Evolutionary conservation across 2,888 invertebrate genomes (phyloP).

Genomic region (Helicoverpa assulta): DNA sequence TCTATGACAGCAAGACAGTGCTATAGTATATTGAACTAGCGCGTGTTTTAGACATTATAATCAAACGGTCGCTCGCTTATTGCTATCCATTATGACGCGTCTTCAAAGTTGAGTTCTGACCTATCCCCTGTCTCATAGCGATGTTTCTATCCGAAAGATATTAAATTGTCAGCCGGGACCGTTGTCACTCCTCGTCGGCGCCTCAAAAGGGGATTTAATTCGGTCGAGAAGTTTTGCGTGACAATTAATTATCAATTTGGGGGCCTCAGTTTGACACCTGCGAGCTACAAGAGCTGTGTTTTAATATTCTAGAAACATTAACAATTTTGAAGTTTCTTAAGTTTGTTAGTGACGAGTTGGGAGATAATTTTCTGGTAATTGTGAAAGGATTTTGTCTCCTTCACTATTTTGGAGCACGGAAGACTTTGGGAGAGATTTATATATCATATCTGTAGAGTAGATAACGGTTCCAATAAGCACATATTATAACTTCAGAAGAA

Average conservation of each 20-base stretch:
- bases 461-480: too few relatives aligned
- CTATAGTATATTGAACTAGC: neutral
- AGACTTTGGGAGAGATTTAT: neutral
- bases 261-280: conserved; percentile 84
- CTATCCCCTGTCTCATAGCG: conserved; percentile 60
- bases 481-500: neutral
- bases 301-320: conserved; percentile 62
- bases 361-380: conserved; percentile 11
- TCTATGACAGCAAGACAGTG: neutral
- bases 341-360: conserved; percentile 26
- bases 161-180: conserved; percentile 88
- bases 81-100: conserved; percentile 42
- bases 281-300: conserved; percentile 64
- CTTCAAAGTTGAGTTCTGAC: conserved; percentile 61
- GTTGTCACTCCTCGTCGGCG: conserved; percentile 76
- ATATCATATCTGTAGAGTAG: too few relatives aligned
- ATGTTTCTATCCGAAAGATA: conserved; percentile 84
- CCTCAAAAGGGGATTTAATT: conserved; percentile 88
- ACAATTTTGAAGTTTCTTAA: conserved; percentile 53
- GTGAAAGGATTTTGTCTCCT: too few relatives aligned
- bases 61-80: conserved; percentile 17
- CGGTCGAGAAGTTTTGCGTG: conserved; percentile 85
- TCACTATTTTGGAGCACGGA: neutral
- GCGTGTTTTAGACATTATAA: neutral
- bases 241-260: conserved; percentile 89